A percentile compares a stretch with the other conserved stretches of the same genome.
phyloP scores from a whole-genome alignment of 2,113 vertebrate species.

The Ochotona curzoniae region DNA sequence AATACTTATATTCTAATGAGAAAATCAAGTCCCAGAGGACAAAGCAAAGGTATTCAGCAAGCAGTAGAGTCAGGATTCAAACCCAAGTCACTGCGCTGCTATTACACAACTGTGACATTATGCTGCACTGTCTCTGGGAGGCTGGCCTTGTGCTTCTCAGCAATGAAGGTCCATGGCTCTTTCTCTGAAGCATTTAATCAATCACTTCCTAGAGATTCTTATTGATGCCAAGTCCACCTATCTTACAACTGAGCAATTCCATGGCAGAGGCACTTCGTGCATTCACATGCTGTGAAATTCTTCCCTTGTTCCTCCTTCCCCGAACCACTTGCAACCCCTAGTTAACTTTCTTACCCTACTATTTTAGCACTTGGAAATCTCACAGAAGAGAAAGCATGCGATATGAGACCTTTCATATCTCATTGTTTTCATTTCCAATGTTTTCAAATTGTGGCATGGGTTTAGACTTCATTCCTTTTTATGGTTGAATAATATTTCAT shows the following conservation, averaged over 20 bases:
- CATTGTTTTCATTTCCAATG: neutral
- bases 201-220: neutral
- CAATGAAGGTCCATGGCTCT: neutral
- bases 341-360: neutral
- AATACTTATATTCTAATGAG: neutral
- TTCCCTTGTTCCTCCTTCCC: neutral
- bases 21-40: neutral
- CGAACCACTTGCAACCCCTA: neutral
- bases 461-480: neutral
- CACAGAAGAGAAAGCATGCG: neutral
- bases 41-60: neutral
- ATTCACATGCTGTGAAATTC: neutral
- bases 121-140: accelerated
- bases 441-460: neutral
- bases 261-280: neutral
- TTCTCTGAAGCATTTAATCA: neutral
- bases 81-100: neutral
- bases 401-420: neutral
- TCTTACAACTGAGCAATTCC: neutral
- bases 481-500: neutral
- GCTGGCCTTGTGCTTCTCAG: neutral
- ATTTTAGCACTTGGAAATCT: neutral
- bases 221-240: neutral
- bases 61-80: neutral
- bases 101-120: too few relatives aligned